Conservation (phyloP, 1,140 invertebrate species). For the Cyphomyrmex costatus region DNA sequence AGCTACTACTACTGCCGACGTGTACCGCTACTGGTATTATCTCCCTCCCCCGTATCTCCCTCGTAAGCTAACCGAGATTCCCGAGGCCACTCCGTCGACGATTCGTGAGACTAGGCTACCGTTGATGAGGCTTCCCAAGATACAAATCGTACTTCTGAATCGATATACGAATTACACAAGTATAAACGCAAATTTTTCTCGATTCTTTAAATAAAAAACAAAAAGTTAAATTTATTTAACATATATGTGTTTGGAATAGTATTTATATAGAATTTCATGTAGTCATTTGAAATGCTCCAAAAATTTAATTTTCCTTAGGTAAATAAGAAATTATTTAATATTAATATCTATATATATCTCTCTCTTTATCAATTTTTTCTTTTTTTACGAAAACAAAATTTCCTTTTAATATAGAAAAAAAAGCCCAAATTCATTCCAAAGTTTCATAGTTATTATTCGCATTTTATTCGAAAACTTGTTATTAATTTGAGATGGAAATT, state of each 20-base stretch:
- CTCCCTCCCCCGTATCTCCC: slow-evolving; percentile 38
- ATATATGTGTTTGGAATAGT: neutral
- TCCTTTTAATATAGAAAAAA: slow-evolving; percentile 11
- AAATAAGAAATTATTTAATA: slow-evolving; percentile 8
- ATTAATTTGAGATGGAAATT: slow-evolving; percentile 65
- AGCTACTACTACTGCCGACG: slow-evolving; percentile 2
- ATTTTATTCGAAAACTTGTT: slow-evolving; percentile 69
- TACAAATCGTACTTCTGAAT: slow-evolving; percentile 8
- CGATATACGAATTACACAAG: slow-evolving; percentile 30
- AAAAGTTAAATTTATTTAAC: neutral
- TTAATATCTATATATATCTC: neutral
- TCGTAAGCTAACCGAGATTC: slow-evolving; percentile 44
- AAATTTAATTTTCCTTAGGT: slow-evolving; percentile 3
- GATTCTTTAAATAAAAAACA: neutral
- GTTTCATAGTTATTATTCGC: slow-evolving; percentile 61
- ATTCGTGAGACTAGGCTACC: slow-evolving; percentile 6
- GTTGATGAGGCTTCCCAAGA: slow-evolving; percentile 29
- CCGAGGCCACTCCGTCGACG: neutral
- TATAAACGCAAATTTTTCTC: slow-evolving; percentile 6
- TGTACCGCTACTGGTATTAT: slow-evolving; percentile 43
- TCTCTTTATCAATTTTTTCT: neutral
- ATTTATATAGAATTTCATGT: neutral
- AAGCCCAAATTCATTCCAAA: slow-evolving; percentile 58
- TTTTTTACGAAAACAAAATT: neutral
- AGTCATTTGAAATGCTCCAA: neutral